A percentile compares a stretch with the other conserved stretches of the same genome.
These are phyloP conservation scores for Oncorhynchus mykiss DNA, from an alignment of 2,113 vertebrate species.

Conservation along the genomic window DNA sequence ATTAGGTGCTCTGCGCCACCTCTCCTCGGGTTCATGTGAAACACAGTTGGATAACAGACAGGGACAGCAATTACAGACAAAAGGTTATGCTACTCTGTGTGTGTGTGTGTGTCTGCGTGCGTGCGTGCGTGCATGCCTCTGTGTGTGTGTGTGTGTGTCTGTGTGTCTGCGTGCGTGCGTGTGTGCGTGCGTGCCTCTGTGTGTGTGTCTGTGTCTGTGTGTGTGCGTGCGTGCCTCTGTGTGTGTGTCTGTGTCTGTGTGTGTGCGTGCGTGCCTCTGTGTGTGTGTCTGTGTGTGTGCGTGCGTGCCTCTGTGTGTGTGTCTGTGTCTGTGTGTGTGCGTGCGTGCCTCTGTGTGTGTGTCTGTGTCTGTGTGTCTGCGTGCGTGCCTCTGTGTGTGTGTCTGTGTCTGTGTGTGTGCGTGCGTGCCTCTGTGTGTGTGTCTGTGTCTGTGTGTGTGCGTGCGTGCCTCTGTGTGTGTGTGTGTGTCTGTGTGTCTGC, in stretches of 20 bases:
- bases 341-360: neutral
- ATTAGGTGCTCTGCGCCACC: neutral
- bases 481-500: slow-evolving; percentile 3
- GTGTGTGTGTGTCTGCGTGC: neutral
- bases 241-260: neutral
- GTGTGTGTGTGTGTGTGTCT: neutral
- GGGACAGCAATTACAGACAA: neutral
- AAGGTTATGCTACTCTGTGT: slow-evolving; percentile 3
- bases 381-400: neutral
- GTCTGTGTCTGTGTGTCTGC: slow-evolving; percentile 2
- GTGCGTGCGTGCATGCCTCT: too few species aligned
- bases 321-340: too few species aligned
- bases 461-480: neutral
- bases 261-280: too few species aligned
- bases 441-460: too few species aligned
- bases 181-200: neutral
- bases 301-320: too few species aligned
- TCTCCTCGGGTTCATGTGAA: neutral
- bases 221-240: neutral
- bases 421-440: too few species aligned
- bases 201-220: slow-evolving; percentile 10
- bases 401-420: neutral
- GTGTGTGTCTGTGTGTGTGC: neutral
- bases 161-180: neutral
- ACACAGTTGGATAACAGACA: neutral